Evolutionary conservation across 2,113 vertebrate genomes (phyloP).

Genomic region (Oryzias celebensis): DNA sequence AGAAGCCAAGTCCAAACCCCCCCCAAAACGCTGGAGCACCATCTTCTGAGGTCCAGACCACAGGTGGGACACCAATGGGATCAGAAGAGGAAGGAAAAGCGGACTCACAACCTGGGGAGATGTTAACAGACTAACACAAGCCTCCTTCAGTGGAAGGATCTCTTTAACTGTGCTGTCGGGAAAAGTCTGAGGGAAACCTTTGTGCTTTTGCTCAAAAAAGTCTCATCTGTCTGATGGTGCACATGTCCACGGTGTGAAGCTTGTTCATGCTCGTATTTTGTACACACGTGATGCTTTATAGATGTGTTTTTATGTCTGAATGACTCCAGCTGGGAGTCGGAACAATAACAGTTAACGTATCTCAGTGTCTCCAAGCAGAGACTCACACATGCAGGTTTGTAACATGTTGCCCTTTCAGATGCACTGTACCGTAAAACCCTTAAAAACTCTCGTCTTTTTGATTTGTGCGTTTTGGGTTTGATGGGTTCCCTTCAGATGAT

Average conservation of each 20-base stretch:
- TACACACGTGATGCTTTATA: constrained; percentile 24
- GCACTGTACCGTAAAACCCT: constrained; percentile 45
- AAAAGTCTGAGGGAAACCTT: no score
- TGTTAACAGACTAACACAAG: constrained; percentile 74
- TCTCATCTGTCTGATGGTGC: constrained; percentile 42
- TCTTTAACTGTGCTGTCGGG: no score
- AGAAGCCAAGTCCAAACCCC: constrained; percentile 77
- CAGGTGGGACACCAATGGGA: constrained; percentile 35
- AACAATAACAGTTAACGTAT: constrained; percentile 16
- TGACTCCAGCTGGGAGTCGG: neutral
- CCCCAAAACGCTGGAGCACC: constrained; percentile 83
- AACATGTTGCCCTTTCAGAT: constrained; percentile 57
- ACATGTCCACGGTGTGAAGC: constrained; percentile 42
- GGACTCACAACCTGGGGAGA: constrained; percentile 61
- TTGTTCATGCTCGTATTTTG: constrained; percentile 30
- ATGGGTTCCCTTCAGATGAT: constrained; percentile 19
- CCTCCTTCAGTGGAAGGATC: constrained; percentile 27
- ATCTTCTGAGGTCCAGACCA: constrained; percentile 70
- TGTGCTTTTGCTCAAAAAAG: no score
- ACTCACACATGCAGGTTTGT: neutral
- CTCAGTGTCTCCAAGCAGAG: neutral
- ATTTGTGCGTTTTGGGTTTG: constrained; percentile 21
- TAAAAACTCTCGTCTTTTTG: neutral
- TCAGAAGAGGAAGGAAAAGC: constrained; percentile 14
- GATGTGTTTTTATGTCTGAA: neutral